A percentile compares a stretch with the other conserved stretches of the same genome.
phyloP scores from a whole-genome alignment of 2,888 invertebrate genomes.

The Liodrosophila aerea region DNA sequence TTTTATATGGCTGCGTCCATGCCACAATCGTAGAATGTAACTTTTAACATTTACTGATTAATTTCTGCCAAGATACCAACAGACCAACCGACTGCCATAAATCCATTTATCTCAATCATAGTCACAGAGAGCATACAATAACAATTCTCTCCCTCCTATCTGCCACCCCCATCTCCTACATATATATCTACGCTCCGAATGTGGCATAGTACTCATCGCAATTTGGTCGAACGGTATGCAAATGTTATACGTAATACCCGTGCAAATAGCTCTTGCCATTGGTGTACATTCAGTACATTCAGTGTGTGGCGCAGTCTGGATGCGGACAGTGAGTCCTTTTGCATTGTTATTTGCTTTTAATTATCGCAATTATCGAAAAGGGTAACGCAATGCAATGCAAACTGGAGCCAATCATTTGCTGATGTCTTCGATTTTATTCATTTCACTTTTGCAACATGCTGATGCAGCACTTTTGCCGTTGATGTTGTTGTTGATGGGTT shows the following conservation, averaged over 20 bases:
- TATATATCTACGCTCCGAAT: too few species aligned
- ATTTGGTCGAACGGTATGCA: constrained; percentile 45
- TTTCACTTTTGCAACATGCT: constrained; percentile 43
- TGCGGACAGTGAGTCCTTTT: constrained; percentile 46
- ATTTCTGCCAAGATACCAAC: constrained; percentile 64
- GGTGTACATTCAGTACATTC: constrained; percentile 13
- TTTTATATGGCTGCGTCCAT: constrained; percentile 66
- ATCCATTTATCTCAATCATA: constrained; percentile 75
- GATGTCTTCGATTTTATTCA: constrained; percentile 69
- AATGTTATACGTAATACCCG: constrained; percentile 66
- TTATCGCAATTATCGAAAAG: constrained; percentile 80
- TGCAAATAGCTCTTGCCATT: constrained; percentile 60
- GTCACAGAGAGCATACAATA: constrained; percentile 51
- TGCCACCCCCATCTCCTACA: constrained; percentile 3
- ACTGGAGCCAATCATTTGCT: constrained; percentile 64
- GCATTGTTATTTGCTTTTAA: constrained; percentile 79
- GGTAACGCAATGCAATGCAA: constrained; percentile 69
- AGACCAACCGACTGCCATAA: constrained; percentile 59
- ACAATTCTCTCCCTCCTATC: not conserved
- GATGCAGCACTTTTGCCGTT: constrained; percentile 39
- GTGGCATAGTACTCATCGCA: not conserved
- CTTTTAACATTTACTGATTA: constrained; percentile 69
- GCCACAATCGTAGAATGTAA: constrained; percentile 68
- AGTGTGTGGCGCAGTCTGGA: constrained; percentile 14
- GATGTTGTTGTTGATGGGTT: constrained; percentile 23